Base-by-base conservation (phyloP, 2,888 invertebrate genomes). In the Odontocolon sp. region DNA sequence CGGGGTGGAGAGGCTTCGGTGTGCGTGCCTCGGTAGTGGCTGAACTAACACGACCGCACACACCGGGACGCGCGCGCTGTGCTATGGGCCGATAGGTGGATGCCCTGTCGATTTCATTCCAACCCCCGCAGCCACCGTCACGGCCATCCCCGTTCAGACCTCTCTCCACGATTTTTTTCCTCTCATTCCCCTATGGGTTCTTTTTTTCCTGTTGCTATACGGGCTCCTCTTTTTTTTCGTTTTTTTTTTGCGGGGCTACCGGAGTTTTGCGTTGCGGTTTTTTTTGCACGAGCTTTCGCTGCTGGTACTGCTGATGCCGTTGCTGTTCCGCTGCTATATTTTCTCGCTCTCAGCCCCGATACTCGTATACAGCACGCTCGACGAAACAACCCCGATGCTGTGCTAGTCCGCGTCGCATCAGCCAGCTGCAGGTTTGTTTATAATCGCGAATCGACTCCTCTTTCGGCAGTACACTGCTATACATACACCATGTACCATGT, bases 21-120 rank as follows among this genome's bases (percentile, higher is more conserved):
- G 28, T 69, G 69, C 75, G 78, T 79, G 77, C 38, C 69, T 64
- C 69, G 71, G 59, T 61, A 38, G 66, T 66, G 64, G 59, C 45
- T 33, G 61, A 40, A 57, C 63, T 31, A 52, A 54, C 54, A 52
- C 63, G 72, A 57, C 56, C 50, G 78, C 75, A 52, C 69, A 61
- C 66, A 72, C 64, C 76, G 80, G 59, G 79, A 80, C 78, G 80
- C 74, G 80, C 82, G 83, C 80, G 80, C 23, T 52, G 57, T 64
- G 78, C 81, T 84, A 86, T 85, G 84, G 83, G 84, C 87, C 89
- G 87, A 88, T 88, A 86, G 89, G 87, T 87, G 89, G 88, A 87
- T 85, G 88, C 85, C 86, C 88, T 88, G 89, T 88, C 89, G 88
- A 89, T 88, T 89, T 88, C 87, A 84, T 87, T 89, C 85, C 82